Base-by-base conservation (phyloP, 2,888 invertebrate genomes). In the Eristalis arbustorum region DNA sequence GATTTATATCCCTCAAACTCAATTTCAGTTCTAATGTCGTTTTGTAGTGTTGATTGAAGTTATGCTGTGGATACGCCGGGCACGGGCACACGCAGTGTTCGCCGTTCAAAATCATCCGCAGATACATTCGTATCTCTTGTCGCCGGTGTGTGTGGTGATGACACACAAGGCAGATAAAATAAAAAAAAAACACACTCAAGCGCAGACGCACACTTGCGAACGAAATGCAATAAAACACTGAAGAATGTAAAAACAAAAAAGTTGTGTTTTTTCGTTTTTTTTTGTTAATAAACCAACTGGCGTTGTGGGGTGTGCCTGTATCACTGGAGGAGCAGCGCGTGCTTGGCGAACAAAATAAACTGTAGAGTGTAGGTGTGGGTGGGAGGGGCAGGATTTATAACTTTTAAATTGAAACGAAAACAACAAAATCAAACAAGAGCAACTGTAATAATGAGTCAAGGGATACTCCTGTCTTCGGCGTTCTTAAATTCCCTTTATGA, bases 1-100 rank as follows among this genome's bases (percentile, higher is more conserved):
- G 63, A 77, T 74, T 62, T 81, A 71, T 77, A 22, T 68, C 18
- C 8, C 49, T 49, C 49, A 42, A 81, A 81, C 57, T 34, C 56
- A 49, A 49, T 49, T 49, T 49, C 18, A 18, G 49, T 49, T 49
- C 49, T 49, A 49, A 49, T 49, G 49, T 49, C 49, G 8, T 49
- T 49, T 49, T 49, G 63, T 77, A 64, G 81, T 74, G 85, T 77
- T 77, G 81, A 85, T 61, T 81, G 85, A 85, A 74, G 76, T 81
- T 85, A 66, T 77, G 68, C 13, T 73, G 37, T 42, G 31, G 13
- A 37, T 37, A n/a, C 25, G 49, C 73, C 49, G 66, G 14, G 61
- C 49, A 76, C 49, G n/a, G n/a, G 5, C 31, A 31, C 31, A 31
- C 25, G 25, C 25, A 25, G 25, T 6, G 6, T 1, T 10, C 31